Conservation (phyloP, 2,797 vertebrate genomes). For the Gallinago stenura region DNA sequence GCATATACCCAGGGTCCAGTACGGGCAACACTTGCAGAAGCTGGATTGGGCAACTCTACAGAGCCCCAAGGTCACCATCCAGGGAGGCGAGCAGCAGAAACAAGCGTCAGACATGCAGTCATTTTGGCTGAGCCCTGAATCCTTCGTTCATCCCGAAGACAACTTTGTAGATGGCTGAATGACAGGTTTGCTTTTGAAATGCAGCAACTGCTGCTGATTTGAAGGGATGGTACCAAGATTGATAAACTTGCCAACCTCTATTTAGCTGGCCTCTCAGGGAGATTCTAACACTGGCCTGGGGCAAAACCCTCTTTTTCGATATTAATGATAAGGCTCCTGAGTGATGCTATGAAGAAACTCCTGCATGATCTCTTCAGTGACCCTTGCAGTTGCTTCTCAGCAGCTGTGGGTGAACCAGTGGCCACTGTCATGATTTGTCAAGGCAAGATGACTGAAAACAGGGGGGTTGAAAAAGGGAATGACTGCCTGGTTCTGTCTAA, state of each 20-base stretch:
- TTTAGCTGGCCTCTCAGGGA: not conserved
- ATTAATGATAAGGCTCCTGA: not conserved
- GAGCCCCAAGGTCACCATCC: not conserved
- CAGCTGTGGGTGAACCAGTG: not conserved
- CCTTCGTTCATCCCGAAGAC: not conserved
- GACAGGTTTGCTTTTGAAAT: not conserved
- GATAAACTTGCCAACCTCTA: not conserved
- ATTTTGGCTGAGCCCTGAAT: not conserved
- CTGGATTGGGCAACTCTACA: not conserved
- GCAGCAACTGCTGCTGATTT: not conserved
- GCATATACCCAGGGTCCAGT: not conserved
- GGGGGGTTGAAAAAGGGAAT: not conserved
- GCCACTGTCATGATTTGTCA: not conserved
- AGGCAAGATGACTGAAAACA: not conserved
- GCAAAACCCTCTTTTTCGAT: rapidly evolving
- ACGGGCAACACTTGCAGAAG: not conserved
- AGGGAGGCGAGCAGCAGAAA: not conserved
- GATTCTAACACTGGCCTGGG: not conserved
- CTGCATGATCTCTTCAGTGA: not conserved
- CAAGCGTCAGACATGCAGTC: not conserved
- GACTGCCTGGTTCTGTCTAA: not conserved
- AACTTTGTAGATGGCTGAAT: not conserved
- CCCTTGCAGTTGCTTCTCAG: not conserved
- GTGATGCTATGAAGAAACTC: not conserved
- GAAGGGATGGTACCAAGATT: not conserved